phyloP scores from a whole-genome alignment of 2,113 vertebrate species.

The Pterophyllum scalare region DNA sequence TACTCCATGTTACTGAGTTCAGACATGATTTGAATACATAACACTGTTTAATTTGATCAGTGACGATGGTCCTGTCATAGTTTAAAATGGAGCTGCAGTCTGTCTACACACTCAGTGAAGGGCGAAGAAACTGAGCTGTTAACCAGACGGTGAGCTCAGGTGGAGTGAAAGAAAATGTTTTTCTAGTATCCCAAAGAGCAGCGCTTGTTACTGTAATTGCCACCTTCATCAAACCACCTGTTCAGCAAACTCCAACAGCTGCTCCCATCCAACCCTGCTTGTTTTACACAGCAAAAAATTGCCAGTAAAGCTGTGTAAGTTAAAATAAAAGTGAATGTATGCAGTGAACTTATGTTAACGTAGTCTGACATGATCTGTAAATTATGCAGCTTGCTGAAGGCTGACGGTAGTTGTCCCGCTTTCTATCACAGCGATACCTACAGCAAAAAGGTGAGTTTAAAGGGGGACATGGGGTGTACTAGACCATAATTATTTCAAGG shows the following conservation, averaged over 20 bases:
- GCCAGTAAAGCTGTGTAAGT: neutral
- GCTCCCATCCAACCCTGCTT: neutral
- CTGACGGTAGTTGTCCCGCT: neutral
- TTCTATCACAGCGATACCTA: neutral
- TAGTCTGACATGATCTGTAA: no score
- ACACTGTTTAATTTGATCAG: neutral
- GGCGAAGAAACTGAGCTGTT: neutral
- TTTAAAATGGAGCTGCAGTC: neutral
- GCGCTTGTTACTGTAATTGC: neutral
- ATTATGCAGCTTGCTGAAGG: no score
- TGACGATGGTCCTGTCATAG: neutral
- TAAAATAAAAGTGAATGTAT: no score
- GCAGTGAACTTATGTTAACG: no score
- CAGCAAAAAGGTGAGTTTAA: neutral
- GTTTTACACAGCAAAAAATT: neutral
- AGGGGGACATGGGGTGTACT: neutral
- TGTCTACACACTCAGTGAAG: neutral
- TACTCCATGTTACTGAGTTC: neutral
- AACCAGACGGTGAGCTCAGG: neutral
- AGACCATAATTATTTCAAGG: neutral
- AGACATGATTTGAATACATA: neutral
- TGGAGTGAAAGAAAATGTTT: neutral
- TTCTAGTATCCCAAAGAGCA: no score
- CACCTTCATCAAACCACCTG: neutral
- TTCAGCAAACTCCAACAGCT: neutral